Percentiles rank a stretch among this genome's conserved stretches.
phyloP scores from a whole-genome alignment of 2,113 vertebrate species.

The Gallinago jamesoni region DNA sequence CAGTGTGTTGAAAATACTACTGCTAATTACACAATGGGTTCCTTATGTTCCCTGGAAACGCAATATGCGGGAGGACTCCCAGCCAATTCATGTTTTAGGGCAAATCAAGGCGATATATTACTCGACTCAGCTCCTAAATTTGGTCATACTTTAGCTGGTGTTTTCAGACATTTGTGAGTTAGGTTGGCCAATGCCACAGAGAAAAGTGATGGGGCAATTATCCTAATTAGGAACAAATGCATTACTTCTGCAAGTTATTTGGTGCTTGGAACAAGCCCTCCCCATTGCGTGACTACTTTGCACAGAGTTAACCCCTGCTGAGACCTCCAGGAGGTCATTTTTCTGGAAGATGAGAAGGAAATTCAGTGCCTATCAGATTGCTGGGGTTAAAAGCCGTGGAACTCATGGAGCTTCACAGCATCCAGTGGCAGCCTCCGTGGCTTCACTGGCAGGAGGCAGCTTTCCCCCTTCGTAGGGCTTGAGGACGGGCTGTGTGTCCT shows the following conservation, averaged over 20 bases:
- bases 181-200: slow-evolving; percentile 56
- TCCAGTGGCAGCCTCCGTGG: background rate
- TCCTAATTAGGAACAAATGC: slow-evolving; percentile 70
- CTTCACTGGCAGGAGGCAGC: background rate
- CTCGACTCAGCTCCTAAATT: slow-evolving; percentile 56
- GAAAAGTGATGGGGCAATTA: slow-evolving; percentile 69
- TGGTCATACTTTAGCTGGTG: slow-evolving; percentile 52
- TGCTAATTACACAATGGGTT: slow-evolving; percentile 62
- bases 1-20: slow-evolving; percentile 6
- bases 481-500: background rate
- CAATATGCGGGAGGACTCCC: background rate
- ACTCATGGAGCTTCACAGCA: rapidly evolving
- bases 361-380: background rate
- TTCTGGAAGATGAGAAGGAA: background rate
- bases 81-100: slow-evolving; percentile 50
- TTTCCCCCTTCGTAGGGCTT: background rate
- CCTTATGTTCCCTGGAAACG: slow-evolving; percentile 62
- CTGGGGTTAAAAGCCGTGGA: background rate
- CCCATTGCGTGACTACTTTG: slow-evolving; percentile 32
- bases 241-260: slow-evolving; percentile 65
- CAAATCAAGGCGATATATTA: slow-evolving; percentile 46
- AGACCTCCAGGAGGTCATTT: background rate
- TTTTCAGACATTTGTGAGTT: slow-evolving; percentile 32
- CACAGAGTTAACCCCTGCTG: slow-evolving; percentile 27
- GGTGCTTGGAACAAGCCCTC: slow-evolving; percentile 37